Evolutionary conservation across 35 echinoderm and acorn worm genomes (phyloP).

Genomic region (Ophioderma brevispina): DNA sequence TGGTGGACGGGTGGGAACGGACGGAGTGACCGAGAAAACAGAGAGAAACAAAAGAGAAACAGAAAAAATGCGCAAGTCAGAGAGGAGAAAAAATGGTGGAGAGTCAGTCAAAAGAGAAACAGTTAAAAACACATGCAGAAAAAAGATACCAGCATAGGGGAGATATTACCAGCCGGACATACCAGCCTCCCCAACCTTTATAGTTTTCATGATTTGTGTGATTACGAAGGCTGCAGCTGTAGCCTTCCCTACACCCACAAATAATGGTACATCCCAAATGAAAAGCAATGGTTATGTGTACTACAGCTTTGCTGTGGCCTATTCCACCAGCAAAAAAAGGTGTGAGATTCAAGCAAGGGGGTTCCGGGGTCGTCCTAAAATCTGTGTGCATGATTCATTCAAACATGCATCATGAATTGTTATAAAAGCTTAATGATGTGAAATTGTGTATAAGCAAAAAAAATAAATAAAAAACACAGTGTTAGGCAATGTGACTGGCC

Average conservation of each 20-base stretch:
- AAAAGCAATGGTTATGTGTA: neutral
- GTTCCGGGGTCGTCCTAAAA: neutral
- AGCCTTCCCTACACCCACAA: slow-evolving; percentile 6
- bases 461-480: neutral
- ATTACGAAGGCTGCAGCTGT: neutral
- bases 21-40: neutral
- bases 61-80: slow-evolving; percentile 13
- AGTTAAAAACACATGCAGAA: neutral
- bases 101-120: neutral
- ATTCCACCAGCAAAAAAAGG: neutral
- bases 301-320: neutral
- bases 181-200: neutral
- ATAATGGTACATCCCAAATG: neutral
- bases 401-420: neutral
- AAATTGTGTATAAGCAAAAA: neutral
- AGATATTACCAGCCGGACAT: neutral
- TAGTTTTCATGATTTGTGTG: neutral
- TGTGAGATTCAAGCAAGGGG: neutral
- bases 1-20: neutral
- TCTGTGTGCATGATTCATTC: neutral
- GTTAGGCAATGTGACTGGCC: neutral
- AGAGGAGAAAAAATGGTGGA: slow-evolving; percentile 10
- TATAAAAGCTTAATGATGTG: neutral
- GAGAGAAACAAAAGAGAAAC: neutral
- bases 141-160: neutral